phyloP scores from a whole-genome alignment of 2,113 vertebrate species.

The Pandion haliaetus region DNA sequence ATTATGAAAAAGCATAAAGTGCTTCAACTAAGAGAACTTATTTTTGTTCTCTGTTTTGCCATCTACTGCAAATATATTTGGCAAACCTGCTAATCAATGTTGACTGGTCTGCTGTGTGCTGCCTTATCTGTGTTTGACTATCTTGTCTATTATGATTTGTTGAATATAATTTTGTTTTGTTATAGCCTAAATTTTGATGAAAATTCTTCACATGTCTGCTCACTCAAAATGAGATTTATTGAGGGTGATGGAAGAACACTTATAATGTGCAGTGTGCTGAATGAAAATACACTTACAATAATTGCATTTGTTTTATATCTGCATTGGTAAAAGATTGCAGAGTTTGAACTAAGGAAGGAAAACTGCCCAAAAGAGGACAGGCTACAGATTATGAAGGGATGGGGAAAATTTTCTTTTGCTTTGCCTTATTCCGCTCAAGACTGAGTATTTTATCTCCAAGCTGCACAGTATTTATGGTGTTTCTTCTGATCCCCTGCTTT shows the following conservation, averaged over 20 bases:
- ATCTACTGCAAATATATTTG: conserved; percentile 11
- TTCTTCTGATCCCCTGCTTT: neutral
- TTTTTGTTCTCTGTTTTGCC: conserved; percentile 8
- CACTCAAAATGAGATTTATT: conserved; percentile 33
- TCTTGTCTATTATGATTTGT: conserved; percentile 32
- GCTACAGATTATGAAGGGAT: neutral
- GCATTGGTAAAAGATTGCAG: neutral
- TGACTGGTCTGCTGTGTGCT: conserved; percentile 35
- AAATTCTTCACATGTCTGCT: conserved; percentile 36
- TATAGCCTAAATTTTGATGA: conserved; percentile 11
- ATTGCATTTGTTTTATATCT: conserved; percentile 9
- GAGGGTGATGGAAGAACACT: conserved; percentile 11
- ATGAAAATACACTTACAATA: conserved; percentile 27
- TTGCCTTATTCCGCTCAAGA: neutral
- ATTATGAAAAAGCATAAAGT: neutral
- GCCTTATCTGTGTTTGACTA: conserved; percentile 39
- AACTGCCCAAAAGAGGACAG: neutral
- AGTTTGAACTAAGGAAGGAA: neutral
- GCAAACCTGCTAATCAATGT: conserved; percentile 23
- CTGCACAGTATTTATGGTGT: neutral
- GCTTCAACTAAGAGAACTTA: neutral
- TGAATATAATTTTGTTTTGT: conserved; percentile 37
- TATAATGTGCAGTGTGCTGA: neutral
- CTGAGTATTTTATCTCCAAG: neutral
- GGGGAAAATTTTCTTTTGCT: neutral